These are phyloP conservation scores for Fregata magnificens DNA, from an alignment of 2,113 vertebrate species.

Conservation along the genomic window DNA sequence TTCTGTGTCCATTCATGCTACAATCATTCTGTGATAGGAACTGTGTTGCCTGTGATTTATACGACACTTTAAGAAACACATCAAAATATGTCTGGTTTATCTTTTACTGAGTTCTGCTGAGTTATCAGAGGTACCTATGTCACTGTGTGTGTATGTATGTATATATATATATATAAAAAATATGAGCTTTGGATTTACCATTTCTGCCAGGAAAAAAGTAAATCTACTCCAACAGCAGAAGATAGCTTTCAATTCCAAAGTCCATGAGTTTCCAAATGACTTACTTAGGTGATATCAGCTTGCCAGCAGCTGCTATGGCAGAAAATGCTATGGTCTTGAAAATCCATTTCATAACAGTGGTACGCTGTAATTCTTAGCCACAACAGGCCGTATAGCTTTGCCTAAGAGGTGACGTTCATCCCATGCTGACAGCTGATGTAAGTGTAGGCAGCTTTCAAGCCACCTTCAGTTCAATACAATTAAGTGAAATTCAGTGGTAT, in stretches of 20 bases:
- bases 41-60: background rate
- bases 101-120: background rate
- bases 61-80: background rate
- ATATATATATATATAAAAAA: no score
- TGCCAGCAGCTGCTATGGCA: background rate
- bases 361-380: background rate
- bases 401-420: background rate
- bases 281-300: background rate
- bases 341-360: background rate
- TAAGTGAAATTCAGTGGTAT: background rate
- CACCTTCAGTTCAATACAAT: background rate
- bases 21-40: background rate
- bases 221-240: background rate
- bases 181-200: background rate
- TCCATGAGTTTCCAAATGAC: background rate
- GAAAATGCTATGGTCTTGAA: background rate
- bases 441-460: background rate
- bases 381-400: background rate
- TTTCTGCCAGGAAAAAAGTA: background rate
- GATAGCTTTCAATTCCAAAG: background rate
- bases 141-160: fast-evolving
- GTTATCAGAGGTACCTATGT: background rate
- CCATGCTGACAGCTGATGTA: background rate
- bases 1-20: background rate
- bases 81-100: background rate